Evolutionary conservation across 2,797 vertebrate genomes (phyloP).

Genomic region (Etheostoma perlongum): DNA sequence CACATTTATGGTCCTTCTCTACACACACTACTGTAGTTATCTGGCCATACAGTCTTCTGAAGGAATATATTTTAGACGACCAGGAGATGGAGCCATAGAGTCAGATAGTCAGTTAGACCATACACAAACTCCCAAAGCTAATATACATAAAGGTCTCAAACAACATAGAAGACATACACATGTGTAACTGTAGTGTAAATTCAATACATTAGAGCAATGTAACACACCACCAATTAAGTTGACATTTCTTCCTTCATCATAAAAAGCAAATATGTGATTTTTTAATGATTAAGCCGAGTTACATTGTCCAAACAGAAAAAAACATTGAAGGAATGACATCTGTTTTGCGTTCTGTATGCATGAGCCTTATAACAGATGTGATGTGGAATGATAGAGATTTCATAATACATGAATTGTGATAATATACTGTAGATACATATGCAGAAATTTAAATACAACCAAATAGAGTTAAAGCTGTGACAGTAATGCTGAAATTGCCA

Average conservation of each 20-base stretch:
- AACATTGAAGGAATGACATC: slow-evolving; percentile 17
- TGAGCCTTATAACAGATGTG: slow-evolving; percentile 24
- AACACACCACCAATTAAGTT: slow-evolving; percentile 28
- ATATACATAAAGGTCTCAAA: slow-evolving; percentile 77
- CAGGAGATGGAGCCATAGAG: slow-evolving; percentile 72
- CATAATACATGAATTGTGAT: slow-evolving; percentile 29
- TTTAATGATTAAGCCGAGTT: slow-evolving; percentile 19
- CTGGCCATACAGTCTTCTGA: slow-evolving; percentile 25
- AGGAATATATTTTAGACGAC: slow-evolving; percentile 29
- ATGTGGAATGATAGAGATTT: slow-evolving; percentile 33
- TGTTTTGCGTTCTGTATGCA: slow-evolving; percentile 7
- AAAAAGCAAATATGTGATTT: slow-evolving; percentile 25
- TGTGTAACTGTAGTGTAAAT: slow-evolving; percentile 25
- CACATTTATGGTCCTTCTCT: slow-evolving; percentile 31
- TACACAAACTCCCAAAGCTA: slow-evolving; percentile 57
- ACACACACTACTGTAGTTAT: slow-evolving; percentile 16
- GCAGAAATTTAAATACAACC: slow-evolving; percentile 30
- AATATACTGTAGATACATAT: slow-evolving; percentile 39
- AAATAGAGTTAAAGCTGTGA: slow-evolving; percentile 37
- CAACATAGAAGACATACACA: slow-evolving; percentile 21
- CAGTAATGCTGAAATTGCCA: slow-evolving; percentile 23
- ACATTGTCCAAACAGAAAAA: slow-evolving; percentile 14
- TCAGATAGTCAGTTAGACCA: slow-evolving; percentile 25
- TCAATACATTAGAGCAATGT: slow-evolving; percentile 32
- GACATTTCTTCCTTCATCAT: slow-evolving; percentile 36